Evolutionary conservation across 2,113 vertebrate species (phyloP).

Genomic region (Agelaius phoeniceus): DNA sequence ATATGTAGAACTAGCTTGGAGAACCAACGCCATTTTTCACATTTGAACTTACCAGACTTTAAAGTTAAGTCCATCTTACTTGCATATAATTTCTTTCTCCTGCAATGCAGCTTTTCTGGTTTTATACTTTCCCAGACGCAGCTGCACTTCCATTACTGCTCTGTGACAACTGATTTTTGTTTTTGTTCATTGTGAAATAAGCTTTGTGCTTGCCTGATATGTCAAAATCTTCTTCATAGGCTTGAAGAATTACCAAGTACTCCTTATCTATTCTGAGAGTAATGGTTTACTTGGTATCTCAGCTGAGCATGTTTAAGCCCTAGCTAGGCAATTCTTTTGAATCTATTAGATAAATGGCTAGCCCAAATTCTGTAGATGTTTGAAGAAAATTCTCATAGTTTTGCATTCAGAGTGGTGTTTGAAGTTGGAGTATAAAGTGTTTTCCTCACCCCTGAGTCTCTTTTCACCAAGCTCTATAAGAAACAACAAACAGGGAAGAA

Average conservation of each 20-base stretch:
- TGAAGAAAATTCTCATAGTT: not conserved
- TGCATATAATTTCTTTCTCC: not conserved
- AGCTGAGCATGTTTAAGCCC: not conserved
- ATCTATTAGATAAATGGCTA: not conserved
- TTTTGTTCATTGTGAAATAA: not conserved
- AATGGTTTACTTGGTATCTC: not conserved
- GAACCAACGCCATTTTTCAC: not conserved
- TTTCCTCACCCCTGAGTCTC: not conserved
- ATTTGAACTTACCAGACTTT: not conserved
- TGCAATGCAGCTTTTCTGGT: accelerated
- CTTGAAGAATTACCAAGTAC: not conserved
- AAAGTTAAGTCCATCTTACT: not conserved
- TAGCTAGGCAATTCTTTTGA: not conserved
- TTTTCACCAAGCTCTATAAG: not conserved
- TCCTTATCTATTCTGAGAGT: not conserved
- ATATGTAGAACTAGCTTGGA: not conserved
- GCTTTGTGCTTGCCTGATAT: not conserved
- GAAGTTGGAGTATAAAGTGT: not conserved
- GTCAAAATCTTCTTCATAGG: not conserved
- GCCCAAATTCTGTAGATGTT: not conserved
- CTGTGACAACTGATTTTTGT: not conserved
- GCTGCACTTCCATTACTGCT: not conserved
- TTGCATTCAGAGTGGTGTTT: not conserved
- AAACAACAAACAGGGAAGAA: not conserved
- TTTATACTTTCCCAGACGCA: not conserved